Percentiles rank a stretch among this genome's conserved stretches.
Conservation (phyloP, 2,113 vertebrate species). For the Hepsetus odoe region DNA sequence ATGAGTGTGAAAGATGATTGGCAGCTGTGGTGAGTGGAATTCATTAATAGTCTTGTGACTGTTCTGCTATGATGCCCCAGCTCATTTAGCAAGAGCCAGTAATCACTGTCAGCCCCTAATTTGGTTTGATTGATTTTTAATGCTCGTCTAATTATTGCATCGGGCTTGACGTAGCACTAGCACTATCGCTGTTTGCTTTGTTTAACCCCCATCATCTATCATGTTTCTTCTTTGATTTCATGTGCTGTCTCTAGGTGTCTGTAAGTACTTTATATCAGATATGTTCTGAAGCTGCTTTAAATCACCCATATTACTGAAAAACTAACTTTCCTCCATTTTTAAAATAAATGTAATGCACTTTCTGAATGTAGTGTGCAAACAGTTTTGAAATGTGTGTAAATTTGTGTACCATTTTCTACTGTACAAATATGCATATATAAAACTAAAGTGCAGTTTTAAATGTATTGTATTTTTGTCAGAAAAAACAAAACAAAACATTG, state of each 20-base stretch:
- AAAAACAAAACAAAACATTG: no score
- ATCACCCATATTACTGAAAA: no score
- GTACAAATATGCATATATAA: no score
- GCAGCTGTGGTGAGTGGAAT: conserved; percentile 19
- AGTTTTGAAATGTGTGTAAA: no score
- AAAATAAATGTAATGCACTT: no score
- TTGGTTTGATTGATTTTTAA: conserved; percentile 51
- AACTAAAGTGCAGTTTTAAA: no score
- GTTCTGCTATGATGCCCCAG: conserved; percentile 20
- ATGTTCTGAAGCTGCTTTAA: neutral
- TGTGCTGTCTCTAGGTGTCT: neutral
- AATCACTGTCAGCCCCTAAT: conserved; percentile 43
- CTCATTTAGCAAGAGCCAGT: conserved; percentile 34
- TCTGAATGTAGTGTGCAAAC: no score
- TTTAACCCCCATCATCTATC: conserved; percentile 12
- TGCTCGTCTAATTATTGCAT: conserved; percentile 19
- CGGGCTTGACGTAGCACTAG: conserved; percentile 6
- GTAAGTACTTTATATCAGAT: neutral
- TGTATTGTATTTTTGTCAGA: no score
- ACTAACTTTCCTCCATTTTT: no score
- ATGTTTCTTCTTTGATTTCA: neutral
- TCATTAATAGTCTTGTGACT: conserved; percentile 41
- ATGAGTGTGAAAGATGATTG: conserved; percentile 26
- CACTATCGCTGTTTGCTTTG: conserved; percentile 4
- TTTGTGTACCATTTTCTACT: no score